Conservation (phyloP, 2,888 invertebrate genomes). For the Automeris io region DNA sequence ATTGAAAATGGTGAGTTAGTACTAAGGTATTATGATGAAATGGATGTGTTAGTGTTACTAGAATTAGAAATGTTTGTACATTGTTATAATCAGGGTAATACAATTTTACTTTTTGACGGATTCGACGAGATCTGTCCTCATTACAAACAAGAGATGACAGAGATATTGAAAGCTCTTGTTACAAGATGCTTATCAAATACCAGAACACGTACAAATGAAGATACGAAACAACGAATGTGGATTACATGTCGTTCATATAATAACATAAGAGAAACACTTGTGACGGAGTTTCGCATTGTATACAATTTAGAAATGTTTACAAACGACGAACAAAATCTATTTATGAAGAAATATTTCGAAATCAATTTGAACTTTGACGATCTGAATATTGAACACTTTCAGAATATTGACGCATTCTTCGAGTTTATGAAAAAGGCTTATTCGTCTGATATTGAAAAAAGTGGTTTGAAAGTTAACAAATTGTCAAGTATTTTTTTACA, state of each 20-base stretch:
- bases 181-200: background rate
- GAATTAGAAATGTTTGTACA: slow-evolving; percentile 14
- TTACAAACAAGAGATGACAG: slow-evolving; percentile 13
- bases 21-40: background rate
- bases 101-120: slow-evolving; percentile 18
- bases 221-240: slow-evolving; percentile 3
- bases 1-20: background rate
- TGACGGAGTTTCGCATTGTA: background rate
- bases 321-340: slow-evolving; percentile 7
- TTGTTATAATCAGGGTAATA: slow-evolving; percentile 10
- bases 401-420: slow-evolving; percentile 9
- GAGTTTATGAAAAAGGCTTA: slow-evolving; percentile 3
- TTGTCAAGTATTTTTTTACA: background rate
- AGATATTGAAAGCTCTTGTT: background rate
- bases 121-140: slow-evolving; percentile 20
- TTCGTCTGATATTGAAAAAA: background rate
- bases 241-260: slow-evolving; percentile 19
- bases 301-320: slow-evolving; percentile 1
- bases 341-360: slow-evolving; percentile 11
- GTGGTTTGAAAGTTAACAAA: background rate
- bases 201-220: background rate
- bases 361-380: slow-evolving; percentile 9
- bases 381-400: slow-evolving; percentile 6
- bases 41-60: background rate
- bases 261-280: slow-evolving; percentile 3